Conservation (phyloP, 1,140 invertebrate genomes). For the Lycorma delicatula region DNA sequence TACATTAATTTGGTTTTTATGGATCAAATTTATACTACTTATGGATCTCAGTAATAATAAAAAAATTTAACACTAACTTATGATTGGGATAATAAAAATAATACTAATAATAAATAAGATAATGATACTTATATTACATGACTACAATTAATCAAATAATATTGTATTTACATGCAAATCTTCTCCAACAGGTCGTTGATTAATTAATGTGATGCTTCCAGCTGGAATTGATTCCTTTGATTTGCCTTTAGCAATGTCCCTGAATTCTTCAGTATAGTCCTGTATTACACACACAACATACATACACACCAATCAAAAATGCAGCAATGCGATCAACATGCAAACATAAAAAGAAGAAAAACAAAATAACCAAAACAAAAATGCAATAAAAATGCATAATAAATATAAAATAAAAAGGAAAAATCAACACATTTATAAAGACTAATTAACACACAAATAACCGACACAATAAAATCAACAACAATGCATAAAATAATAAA, state of each 20-base stretch:
- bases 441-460: no score
- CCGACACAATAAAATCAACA: no score
- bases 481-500: no score
- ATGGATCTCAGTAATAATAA: no score
- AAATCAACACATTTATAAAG: not conserved
- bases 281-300: conserved; percentile 38
- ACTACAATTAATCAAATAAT: no score
- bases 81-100: no score
- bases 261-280: conserved; percentile 95
- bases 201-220: conserved; percentile 90
- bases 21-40: no score
- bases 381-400: conserved; percentile 2
- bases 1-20: no score
- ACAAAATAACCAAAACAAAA: conserved; percentile 5
- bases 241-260: conserved; percentile 90
- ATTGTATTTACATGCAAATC: conserved; percentile 78
- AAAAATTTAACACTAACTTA: no score
- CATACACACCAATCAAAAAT: conserved; percentile 8
- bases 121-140: no score
- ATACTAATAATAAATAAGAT: no score
- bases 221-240: conserved; percentile 82
- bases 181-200: conserved; percentile 88
- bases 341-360: conserved; percentile 41
- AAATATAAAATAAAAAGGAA: conserved; percentile 2
- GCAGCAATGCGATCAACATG: conserved; percentile 32